Evolutionary conservation across 2,888 invertebrate species (phyloP).

Genomic region (Autographa pulchrina): DNA sequence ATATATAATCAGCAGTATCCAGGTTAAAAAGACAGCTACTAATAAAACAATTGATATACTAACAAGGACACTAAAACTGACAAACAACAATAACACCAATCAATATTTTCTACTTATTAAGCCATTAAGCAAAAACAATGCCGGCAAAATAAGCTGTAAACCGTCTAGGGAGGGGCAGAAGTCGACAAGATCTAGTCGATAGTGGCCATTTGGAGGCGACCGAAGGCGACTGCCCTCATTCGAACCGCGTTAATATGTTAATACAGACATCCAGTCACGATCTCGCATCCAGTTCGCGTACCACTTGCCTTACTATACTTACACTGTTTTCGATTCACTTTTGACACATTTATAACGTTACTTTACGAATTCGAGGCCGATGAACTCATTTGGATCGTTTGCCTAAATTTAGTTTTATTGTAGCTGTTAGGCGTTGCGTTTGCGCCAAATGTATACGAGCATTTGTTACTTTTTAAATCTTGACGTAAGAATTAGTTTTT

Average conservation of each 20-base stretch:
- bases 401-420: slow-evolving; percentile 27
- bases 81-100: not conserved
- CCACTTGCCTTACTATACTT: slow-evolving; percentile 64
- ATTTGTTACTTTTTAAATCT: not conserved
- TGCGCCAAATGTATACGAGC: slow-evolving; percentile 16
- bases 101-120: slow-evolving; percentile 50
- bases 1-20: too few species aligned
- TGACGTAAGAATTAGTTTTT: not conserved
- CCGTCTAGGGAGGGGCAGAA: slow-evolving; percentile 64
- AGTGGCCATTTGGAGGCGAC: slow-evolving; percentile 62
- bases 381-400: slow-evolving; percentile 25
- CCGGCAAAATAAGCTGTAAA: slow-evolving; percentile 73
- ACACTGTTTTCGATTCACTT: slow-evolving; percentile 70
- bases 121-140: slow-evolving; percentile 58
- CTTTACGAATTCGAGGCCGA: slow-evolving; percentile 36
- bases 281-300: slow-evolving; percentile 57
- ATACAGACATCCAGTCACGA: slow-evolving; percentile 67
- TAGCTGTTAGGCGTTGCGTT: slow-evolving; percentile 29
- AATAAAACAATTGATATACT: not conserved
- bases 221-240: slow-evolving; percentile 65
- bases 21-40: not conserved
- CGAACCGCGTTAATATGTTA: slow-evolving; percentile 75
- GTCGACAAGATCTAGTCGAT: slow-evolving; percentile 65
- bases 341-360: slow-evolving; percentile 63
- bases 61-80: not conserved